Evolutionary conservation across 2,888 invertebrate genomes (phyloP).

Genomic region (Troides aeacus): DNA sequence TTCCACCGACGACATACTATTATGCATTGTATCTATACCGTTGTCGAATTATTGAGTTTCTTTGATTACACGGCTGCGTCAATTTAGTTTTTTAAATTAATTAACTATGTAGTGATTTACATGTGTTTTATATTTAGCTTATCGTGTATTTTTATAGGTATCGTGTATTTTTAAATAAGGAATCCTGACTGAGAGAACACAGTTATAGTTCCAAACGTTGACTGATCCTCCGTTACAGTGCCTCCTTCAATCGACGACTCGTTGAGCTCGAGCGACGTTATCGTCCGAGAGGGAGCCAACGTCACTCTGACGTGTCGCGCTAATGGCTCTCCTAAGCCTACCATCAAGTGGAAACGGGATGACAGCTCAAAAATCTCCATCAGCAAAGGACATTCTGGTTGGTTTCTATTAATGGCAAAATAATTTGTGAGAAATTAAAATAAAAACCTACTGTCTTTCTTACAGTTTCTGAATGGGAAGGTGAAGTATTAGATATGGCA

Average conservation of each 20-base stretch:
- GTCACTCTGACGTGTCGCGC: conserved; percentile 94
- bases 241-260: conserved; percentile 96
- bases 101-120: too few species aligned
- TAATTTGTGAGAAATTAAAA: conserved; percentile 24
- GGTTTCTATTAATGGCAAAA: conserved; percentile 37
- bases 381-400: conserved; percentile 90
- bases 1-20: not conserved
- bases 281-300: conserved; percentile 93
- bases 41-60: too few species aligned
- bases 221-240: conserved; percentile 81
- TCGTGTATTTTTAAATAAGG: not conserved
- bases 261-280: conserved; percentile 93
- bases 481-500: conserved; percentile 89
- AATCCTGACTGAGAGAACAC: conserved; percentile 7
- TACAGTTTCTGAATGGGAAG: conserved; percentile 91
- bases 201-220: conserved; percentile 35
- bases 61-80: too few species aligned
- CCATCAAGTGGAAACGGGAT: conserved; percentile 95
- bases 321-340: conserved; percentile 92
- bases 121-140: not conserved
- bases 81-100: too few species aligned
- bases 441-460: conserved; percentile 33
- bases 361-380: conserved; percentile 92
- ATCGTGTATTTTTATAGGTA: not conserved
- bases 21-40: too few species aligned